These are phyloP conservation scores for Leptinotarsa defecta DNA, from an alignment of 1,140 invertebrate species.

Conservation along the genomic window DNA sequence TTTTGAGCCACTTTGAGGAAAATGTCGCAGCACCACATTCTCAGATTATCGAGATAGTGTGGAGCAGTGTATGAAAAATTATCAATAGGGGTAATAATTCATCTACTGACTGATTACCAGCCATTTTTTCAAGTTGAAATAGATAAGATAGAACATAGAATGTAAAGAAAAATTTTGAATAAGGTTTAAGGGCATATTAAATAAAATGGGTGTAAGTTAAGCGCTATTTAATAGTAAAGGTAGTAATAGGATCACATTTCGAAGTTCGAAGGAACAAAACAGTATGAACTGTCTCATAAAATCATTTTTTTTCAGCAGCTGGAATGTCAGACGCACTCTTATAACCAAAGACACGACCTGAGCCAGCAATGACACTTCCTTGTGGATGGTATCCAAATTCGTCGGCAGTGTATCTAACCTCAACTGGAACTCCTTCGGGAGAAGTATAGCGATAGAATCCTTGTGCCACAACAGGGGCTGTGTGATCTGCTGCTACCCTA, in stretches of 20 bases:
- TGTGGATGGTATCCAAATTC: conserved; percentile 21
- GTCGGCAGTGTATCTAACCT: conserved; percentile 50
- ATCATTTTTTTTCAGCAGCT: not conserved
- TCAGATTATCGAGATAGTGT: too few relatives aligned
- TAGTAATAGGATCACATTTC: not conserved
- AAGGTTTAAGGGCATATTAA: too few relatives aligned
- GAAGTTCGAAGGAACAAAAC: not conserved
- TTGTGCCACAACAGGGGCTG: conserved; percentile 43
- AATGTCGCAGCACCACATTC: too few relatives aligned
- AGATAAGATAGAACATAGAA: too few relatives aligned
- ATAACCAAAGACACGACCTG: not conserved
- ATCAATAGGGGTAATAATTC: too few relatives aligned
- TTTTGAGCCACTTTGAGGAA: too few relatives aligned
- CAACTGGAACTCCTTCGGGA: conserved; percentile 51
- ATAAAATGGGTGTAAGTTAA: too few relatives aligned
- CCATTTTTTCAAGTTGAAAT: too few relatives aligned
- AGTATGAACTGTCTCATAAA: too few relatives aligned
- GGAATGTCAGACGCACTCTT: not conserved
- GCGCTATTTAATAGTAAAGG: not conserved
- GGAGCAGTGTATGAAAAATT: too few relatives aligned
- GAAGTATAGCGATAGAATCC: conserved; percentile 47
- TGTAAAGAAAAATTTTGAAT: too few relatives aligned
- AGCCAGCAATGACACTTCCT: not conserved
- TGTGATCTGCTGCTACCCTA: conserved; percentile 39
- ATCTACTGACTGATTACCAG: too few relatives aligned